A percentile compares a stretch with the other conserved stretches of the same genome.
These are phyloP conservation scores for Acanthisitta chloris DNA, from an alignment of 2,113 vertebrate species.

Conservation along the genomic window DNA sequence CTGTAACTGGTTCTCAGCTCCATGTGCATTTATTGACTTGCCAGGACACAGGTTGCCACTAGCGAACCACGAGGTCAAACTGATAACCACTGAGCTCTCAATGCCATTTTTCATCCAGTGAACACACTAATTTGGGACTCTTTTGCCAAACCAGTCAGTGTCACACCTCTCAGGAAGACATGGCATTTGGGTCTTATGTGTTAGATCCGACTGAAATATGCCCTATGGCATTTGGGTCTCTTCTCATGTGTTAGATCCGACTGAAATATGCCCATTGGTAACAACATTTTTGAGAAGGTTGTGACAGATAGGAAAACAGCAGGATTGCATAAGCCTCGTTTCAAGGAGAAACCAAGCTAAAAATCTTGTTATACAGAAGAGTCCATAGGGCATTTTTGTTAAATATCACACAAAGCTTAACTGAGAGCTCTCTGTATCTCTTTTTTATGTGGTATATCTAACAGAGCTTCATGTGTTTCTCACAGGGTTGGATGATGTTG, in stretches of 20 bases:
- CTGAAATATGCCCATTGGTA: neutral
- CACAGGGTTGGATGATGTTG: neutral
- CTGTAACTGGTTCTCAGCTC: neutral
- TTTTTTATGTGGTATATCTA: neutral
- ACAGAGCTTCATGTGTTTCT: neutral
- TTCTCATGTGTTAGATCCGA: neutral
- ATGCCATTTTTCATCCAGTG: neutral
- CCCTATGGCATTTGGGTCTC: neutral
- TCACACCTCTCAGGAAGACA: neutral
- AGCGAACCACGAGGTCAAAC: neutral
- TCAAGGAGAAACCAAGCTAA: slow-evolving; percentile 4
- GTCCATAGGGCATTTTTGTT: neutral
- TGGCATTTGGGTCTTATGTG: neutral
- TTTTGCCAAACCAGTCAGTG: neutral
- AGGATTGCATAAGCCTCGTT: neutral
- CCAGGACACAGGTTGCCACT: neutral
- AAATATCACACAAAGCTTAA: neutral
- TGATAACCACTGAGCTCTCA: neutral
- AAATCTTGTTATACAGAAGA: neutral
- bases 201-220: neutral
- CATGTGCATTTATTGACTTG: neutral
- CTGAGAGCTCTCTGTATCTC: neutral
- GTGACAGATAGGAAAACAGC: neutral
- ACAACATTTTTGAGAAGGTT: neutral
- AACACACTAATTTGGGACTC: neutral